Evolutionary conservation across 1,140 invertebrate genomes (phyloP), one percentile per base, ranked within the genome.

Genomic region (Bombus pyrosoma): DNA sequence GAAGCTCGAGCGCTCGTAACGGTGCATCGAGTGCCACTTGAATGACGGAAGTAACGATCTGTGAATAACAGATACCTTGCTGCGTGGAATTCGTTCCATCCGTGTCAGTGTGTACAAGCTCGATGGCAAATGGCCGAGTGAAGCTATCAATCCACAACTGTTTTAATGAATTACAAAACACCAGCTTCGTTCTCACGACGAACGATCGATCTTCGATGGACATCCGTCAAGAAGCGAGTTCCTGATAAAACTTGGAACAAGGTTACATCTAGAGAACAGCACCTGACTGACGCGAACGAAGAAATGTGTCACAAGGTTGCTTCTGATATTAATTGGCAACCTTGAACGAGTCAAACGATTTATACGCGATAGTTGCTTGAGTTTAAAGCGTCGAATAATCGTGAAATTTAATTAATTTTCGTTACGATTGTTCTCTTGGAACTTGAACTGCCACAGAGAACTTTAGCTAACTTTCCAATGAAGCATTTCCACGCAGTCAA

Each of bases 151-250:
- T 76, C 41, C 32, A 2, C 39, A 22, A 62, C n/a, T 4, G 62
- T 83, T 76, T 76, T 77, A 69, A 77, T 10, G 59, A 83, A 77
- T 15, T 39, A n/a, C 10, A 12, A 47, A 53, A 53, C 47, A 53
- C 18, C 18, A 53, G 47, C 25, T 62, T 13, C 34, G n/a, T 43
- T 32, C 62, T 37, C 57, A 1, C 15, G 34, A 8, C 28, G 64
- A 47, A n/a, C 34, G 28, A 85, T 89, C 68, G 81, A 84, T 89
- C 87, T 89, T 59, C 87, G 66, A 62, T 47, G 47, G 68, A 85
- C 81, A 34, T 81, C 83, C 39, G 72, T 87, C 47, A 18, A 53
- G 47, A 22, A 53, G 47, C 47, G 47, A 53, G 47, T 53, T 81
- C 47, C 76, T 78, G 87, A 89, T 87, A 22, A 85, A 89, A 84